phyloP scores from a whole-genome alignment of 2,888 invertebrate genomes.

The Adelphocoris suturalis region DNA sequence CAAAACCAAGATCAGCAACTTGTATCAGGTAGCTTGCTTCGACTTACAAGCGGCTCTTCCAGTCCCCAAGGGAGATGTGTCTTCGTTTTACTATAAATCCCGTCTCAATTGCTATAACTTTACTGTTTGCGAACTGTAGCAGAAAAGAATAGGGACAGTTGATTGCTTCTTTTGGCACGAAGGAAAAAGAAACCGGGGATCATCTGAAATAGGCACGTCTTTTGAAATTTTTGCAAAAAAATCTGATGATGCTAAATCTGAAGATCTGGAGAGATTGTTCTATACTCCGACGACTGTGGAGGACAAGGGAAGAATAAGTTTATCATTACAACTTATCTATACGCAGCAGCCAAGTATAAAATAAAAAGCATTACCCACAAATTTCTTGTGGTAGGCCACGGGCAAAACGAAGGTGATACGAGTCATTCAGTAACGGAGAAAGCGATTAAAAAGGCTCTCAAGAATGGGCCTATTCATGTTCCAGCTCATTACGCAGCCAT shows the following conservation, averaged over 20 bases:
- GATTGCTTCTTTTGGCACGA: slow-evolving; percentile 76
- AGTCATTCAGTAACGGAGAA: slow-evolving; percentile 76
- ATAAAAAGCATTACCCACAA: slow-evolving; percentile 73
- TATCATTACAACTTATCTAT: slow-evolving; percentile 73
- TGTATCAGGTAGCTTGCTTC: neutral
- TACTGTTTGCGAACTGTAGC: too few species aligned
- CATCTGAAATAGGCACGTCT: slow-evolving; percentile 70
- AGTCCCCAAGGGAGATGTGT: slow-evolving; percentile 75
- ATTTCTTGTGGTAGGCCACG: slow-evolving; percentile 76
- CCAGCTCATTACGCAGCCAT: slow-evolving; percentile 73
- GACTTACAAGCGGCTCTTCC: slow-evolving; percentile 75
- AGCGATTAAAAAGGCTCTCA: slow-evolving; percentile 72
- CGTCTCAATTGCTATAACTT: too few species aligned
- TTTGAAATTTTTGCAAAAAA: slow-evolving; percentile 62
- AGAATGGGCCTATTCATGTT: slow-evolving; percentile 72
- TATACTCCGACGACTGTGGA: too few species aligned
- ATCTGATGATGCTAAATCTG: too few species aligned
- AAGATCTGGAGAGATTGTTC: too few species aligned
- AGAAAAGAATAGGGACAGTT: slow-evolving; percentile 41
- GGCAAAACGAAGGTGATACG: slow-evolving; percentile 76
- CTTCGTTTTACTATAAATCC: slow-evolving; percentile 76
- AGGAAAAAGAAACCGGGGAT: slow-evolving; percentile 72
- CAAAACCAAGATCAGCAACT: neutral
- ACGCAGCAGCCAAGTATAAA: slow-evolving; percentile 45
- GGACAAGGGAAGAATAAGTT: too few species aligned